These are phyloP conservation scores for Mactra quadrangularis DNA, from an alignment of 1,140 invertebrate genomes.

Conservation along the genomic window DNA sequence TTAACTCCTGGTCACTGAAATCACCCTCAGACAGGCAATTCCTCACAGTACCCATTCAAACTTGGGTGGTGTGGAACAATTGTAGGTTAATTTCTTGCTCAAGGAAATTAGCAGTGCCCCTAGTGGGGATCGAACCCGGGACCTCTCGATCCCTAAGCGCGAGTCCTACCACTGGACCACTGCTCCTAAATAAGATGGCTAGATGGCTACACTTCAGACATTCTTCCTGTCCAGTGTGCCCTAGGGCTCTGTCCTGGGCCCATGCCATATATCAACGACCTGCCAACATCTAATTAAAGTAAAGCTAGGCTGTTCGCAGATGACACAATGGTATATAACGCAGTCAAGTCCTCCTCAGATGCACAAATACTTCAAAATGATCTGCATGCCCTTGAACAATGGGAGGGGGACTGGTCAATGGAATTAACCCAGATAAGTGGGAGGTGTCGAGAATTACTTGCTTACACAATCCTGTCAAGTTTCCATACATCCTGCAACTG, in stretches of 20 bases:
- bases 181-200: no score
- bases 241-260: constrained; percentile 4
- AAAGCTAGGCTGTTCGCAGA: constrained; percentile 33
- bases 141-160: no score
- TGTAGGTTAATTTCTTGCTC: no score
- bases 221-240: constrained; percentile 22
- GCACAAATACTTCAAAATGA: constrained; percentile 4
- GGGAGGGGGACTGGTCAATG: constrained; percentile 9
- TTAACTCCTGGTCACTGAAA: no score
- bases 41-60: no score
- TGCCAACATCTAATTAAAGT: constrained; percentile 6
- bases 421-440: neutral
- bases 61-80: no score
- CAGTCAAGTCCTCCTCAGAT: neutral
- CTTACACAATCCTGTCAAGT: constrained; percentile 1
- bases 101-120: no score
- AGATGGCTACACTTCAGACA: neutral
- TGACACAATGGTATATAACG: constrained; percentile 32
- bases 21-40: no score
- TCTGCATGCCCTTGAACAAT: constrained; percentile 5
- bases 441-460: constrained; percentile 27
- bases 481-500: constrained; percentile 13
- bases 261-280: constrained; percentile 29
- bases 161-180: no score
- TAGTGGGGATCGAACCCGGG: no score